Conservation (phyloP, 30 jellyfish, hydroid and myxozoan genomes). For the Nemopilema nomurai region DNA sequence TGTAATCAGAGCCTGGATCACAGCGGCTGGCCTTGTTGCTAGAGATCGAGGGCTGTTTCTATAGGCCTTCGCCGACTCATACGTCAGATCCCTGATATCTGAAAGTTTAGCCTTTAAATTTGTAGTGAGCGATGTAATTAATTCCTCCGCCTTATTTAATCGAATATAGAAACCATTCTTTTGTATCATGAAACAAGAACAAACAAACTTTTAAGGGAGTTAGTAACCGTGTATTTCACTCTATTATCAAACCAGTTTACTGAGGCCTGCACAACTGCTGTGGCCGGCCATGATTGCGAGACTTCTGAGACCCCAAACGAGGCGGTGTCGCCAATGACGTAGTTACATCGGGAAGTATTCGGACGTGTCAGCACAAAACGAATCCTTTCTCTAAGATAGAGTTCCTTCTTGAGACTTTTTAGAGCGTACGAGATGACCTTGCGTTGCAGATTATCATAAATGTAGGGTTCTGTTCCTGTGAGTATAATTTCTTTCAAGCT, state of each 20-base stretch:
- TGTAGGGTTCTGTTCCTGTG: not conserved
- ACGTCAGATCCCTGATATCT: no score
- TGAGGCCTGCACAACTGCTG: not conserved
- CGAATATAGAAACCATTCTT: no score
- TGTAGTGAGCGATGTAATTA: no score
- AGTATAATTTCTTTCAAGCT: not conserved
- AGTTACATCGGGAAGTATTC: no score
- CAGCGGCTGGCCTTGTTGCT: no score
- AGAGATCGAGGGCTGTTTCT: no score
- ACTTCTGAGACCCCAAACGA: not conserved
- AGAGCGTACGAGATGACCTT: not conserved
- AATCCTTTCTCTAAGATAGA: not conserved
- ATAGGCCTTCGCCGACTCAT: not conserved
- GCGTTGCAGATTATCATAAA: not conserved
- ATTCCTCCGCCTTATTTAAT: not conserved
- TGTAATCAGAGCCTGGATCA: not conserved
- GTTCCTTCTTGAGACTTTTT: not conserved
- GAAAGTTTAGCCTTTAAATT: not conserved
- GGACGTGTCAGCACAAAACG: no score
- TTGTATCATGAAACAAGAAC: no score
- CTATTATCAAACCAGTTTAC: not conserved
- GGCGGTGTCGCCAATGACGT: not conserved
- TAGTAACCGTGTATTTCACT: not conserved
- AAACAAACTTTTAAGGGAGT: not conserved
- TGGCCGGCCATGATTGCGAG: not conserved